Evolutionary conservation across 2,888 invertebrate species (phyloP).

Genomic region (Tenthredo distinguenda): DNA sequence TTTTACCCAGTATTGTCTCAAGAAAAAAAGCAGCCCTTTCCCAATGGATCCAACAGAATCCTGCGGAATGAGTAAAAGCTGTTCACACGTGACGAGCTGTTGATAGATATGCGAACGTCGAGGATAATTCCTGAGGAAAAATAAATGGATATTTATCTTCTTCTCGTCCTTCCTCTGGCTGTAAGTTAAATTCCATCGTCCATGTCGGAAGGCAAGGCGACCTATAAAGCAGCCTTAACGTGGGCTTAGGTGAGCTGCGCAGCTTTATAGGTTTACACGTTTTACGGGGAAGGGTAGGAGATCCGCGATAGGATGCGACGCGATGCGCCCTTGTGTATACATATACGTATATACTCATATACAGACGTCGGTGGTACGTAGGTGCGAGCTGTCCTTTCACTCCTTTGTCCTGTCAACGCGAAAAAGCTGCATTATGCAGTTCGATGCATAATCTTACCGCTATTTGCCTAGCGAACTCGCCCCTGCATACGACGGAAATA

Average conservation of each 20-base stretch:
- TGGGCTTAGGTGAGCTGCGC: slow-evolving; percentile 55
- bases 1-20: background rate
- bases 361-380: background rate
- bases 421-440: slow-evolving; percentile 49
- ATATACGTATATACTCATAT: background rate
- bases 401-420: slow-evolving; percentile 37
- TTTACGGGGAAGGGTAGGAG: slow-evolving; percentile 54
- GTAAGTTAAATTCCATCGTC: slow-evolving; percentile 29
- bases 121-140: background rate
- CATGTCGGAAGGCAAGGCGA: slow-evolving; percentile 1
- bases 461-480: slow-evolving; percentile 9
- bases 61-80: too few species aligned
- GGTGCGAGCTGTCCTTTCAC: slow-evolving; percentile 30
- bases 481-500: slow-evolving; percentile 43
- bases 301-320: slow-evolving; percentile 68
- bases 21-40: background rate
- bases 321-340: slow-evolving; percentile 56
- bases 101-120: background rate
- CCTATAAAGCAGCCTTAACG: slow-evolving; percentile 44
- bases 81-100: background rate
- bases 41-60: too few species aligned
- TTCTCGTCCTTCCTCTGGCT: background rate
- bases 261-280: slow-evolving; percentile 68
- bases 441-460: slow-evolving; percentile 47
- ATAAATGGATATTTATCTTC: background rate